Conservation (phyloP, 2,113 vertebrate genomes). For the Austrofundulus limnaeus region DNA sequence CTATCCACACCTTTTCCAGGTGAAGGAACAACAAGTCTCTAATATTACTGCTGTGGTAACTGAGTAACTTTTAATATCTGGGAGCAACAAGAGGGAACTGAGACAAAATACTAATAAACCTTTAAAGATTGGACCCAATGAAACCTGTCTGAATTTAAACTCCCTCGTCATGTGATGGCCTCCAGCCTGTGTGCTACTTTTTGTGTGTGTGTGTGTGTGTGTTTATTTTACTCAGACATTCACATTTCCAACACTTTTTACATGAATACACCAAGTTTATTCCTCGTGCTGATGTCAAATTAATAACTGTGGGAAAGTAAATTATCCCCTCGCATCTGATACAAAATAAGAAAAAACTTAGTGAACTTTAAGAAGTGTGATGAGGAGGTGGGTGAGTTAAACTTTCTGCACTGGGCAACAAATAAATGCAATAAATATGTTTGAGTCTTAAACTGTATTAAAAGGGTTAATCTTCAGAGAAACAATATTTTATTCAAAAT, state of each 20-base stretch:
- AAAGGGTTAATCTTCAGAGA: too few species aligned
- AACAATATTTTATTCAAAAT: too few species aligned
- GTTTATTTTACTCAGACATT: neutral
- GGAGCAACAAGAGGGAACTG: slow-evolving; percentile 49
- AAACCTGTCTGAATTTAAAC: slow-evolving; percentile 33
- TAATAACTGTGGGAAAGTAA: neutral
- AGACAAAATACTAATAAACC: slow-evolving; percentile 66
- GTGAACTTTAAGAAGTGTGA: too few species aligned
- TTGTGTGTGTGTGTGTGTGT: too few species aligned
- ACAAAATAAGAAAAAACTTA: neutral
- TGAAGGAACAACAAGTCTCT: slow-evolving; percentile 57
- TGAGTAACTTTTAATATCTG: slow-evolving; percentile 61
- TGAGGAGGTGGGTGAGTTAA: too few species aligned
- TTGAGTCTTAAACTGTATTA: too few species aligned
- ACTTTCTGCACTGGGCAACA: too few species aligned
- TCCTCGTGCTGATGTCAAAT: neutral
- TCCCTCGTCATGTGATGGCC: slow-evolving; percentile 24
- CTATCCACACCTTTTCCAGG: slow-evolving; percentile 36
- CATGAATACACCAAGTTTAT: neutral
- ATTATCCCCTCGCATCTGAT: neutral
- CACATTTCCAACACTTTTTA: neutral
- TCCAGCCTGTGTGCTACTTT: too few species aligned
- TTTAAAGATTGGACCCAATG: slow-evolving; percentile 35
- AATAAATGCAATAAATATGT: too few species aligned
- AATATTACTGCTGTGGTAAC: slow-evolving; percentile 50